Percentiles rank a stretch among this genome's conserved stretches.
phyloP scores from a whole-genome alignment of 1,140 invertebrate genomes.

The Orchestia grillus region DNA sequence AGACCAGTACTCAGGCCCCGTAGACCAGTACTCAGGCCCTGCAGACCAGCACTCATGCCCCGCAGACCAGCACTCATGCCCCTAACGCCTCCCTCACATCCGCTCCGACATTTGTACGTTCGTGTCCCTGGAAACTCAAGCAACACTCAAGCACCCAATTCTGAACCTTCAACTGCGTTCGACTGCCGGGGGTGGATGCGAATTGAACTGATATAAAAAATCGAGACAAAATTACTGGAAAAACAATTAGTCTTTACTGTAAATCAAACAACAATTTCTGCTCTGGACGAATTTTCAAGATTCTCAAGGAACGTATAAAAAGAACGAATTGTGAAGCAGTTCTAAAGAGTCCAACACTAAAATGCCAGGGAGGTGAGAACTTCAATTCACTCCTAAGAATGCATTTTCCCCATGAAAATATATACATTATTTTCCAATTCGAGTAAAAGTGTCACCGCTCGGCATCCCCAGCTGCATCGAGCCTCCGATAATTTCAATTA shows the following conservation, averaged over 20 bases:
- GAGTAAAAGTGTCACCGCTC: not conserved
- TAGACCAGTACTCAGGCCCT: too few species aligned
- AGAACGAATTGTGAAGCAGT: not conserved
- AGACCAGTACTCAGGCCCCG: too few species aligned
- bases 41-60: too few species aligned
- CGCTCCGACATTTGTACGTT: too few species aligned
- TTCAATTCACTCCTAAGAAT: not conserved
- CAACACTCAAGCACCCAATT: too few species aligned
- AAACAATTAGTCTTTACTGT: not conserved
- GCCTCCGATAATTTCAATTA: not conserved
- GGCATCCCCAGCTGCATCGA: not conserved
- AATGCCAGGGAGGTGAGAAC: not conserved
- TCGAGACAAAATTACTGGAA: not conserved
- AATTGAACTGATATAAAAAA: too few species aligned
- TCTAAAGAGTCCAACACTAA: not conserved
- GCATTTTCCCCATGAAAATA: not conserved
- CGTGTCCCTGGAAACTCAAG: too few species aligned
- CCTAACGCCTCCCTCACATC: too few species aligned
- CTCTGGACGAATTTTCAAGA: not conserved
- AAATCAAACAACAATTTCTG: not conserved
- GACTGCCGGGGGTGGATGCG: too few species aligned
- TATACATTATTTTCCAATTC: not conserved
- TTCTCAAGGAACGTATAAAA: not conserved
- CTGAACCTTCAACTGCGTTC: too few species aligned
- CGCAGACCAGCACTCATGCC: too few species aligned